A percentile compares a stretch with the other conserved stretches of the same genome.
These are phyloP conservation scores for Drosophila azteca DNA, from an alignment of 1,140 invertebrate species.

Conservation along the genomic window DNA sequence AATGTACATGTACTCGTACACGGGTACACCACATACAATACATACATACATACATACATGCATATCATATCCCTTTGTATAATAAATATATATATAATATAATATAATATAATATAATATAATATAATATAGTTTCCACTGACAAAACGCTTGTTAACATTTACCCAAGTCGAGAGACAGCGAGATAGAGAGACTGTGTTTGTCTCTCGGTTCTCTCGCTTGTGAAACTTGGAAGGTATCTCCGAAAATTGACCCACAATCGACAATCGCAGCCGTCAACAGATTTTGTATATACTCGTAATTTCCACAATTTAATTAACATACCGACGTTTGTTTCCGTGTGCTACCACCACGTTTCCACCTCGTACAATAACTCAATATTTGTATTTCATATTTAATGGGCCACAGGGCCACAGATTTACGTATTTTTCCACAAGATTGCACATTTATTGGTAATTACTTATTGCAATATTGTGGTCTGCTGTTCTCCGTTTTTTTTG, in stretches of 20 bases:
- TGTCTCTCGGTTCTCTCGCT: slow-evolving; percentile 1
- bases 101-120: slow-evolving; percentile 53
- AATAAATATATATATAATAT: slow-evolving; percentile 52
- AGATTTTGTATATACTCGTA: slow-evolving; percentile 14
- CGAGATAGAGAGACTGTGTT: neutral
- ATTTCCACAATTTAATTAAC: slow-evolving; percentile 48
- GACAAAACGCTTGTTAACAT: slow-evolving; percentile 66
- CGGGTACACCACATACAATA: slow-evolving; percentile 61
- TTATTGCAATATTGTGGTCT: slow-evolving; percentile 17
- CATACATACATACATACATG: slow-evolving; percentile 58
- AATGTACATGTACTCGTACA: slow-evolving; percentile 75
- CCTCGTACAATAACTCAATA: neutral
- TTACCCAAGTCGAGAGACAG: slow-evolving; percentile 45
- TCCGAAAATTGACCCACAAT: slow-evolving; percentile 69
- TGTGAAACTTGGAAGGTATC: slow-evolving; percentile 45
- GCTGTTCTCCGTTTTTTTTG: slow-evolving; percentile 25
- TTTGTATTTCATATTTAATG: slow-evolving; percentile 42
- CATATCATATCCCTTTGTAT: slow-evolving; percentile 48
- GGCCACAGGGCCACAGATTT: slow-evolving; percentile 22
- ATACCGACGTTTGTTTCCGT: neutral
- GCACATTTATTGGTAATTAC: slow-evolving; percentile 31
- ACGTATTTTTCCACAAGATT: slow-evolving; percentile 40
- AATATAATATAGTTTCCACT: slow-evolving; percentile 58
- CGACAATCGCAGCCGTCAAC: slow-evolving; percentile 26
- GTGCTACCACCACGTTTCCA: slow-evolving; percentile 11